Evolutionary conservation across 2,888 invertebrate genomes (phyloP).

Genomic region (Lepetodrilus schrolli): DNA sequence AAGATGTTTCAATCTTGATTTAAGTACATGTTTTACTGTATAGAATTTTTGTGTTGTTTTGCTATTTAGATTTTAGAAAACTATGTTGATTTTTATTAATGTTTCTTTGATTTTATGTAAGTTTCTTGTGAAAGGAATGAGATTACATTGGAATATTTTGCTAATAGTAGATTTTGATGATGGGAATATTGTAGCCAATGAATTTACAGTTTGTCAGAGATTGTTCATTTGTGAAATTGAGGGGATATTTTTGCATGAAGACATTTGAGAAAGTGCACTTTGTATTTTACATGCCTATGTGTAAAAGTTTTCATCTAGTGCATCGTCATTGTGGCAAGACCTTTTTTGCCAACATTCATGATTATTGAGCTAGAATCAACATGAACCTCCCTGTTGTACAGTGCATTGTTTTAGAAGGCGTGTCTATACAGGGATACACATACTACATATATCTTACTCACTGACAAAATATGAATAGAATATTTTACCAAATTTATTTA

Average conservation of each 20-base stretch:
- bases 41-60: slow-evolving; percentile 10
- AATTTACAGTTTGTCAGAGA: not conserved
- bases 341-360: not conserved
- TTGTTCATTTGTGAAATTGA: slow-evolving; percentile 9
- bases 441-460: too few species aligned
- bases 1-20: not conserved
- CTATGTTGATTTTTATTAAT: slow-evolving; percentile 8
- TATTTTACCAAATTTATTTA: too few species aligned
- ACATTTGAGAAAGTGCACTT: slow-evolving; percentile 9
- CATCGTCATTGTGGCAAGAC: not conserved
- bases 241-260: slow-evolving; percentile 13
- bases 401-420: too few species aligned
- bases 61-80: not conserved
- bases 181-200: not conserved
- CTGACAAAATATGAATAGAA: too few species aligned
- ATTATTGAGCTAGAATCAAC: slow-evolving; percentile 23
- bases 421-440: too few species aligned
- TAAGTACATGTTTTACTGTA: not conserved
- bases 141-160: not conserved
- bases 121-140: not conserved
- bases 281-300: not conserved
- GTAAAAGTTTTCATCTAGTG: not conserved
- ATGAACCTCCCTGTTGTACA: slow-evolving; percentile 16
- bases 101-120: not conserved
- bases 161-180: not conserved